Conservation (phyloP, 1,140 invertebrate species). For the Rhyacophila brunnea region DNA sequence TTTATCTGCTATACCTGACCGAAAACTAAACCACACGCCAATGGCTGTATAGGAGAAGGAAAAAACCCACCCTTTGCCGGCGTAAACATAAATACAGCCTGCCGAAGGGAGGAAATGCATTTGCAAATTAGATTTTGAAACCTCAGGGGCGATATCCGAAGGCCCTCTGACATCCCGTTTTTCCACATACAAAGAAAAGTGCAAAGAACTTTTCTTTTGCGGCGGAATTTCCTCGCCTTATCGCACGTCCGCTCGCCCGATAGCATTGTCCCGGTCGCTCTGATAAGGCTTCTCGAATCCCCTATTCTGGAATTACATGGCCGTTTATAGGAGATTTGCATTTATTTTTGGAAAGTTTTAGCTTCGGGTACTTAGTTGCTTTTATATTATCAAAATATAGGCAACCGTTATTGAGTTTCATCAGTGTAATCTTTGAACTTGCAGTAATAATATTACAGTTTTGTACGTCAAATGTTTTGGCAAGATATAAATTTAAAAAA, state of each 20-base stretch:
- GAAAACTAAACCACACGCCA: conserved; percentile 9
- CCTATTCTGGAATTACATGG: neutral
- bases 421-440: no score
- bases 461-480: no score
- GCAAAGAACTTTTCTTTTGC: conserved; percentile 6
- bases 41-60: conserved; percentile 3
- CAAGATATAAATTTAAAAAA: no score
- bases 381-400: no score
- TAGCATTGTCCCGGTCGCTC: conserved; percentile 5
- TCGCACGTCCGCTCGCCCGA: neutral
- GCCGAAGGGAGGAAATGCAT: conserved; percentile 24
- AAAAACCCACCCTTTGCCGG: conserved; percentile 5
- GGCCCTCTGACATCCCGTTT: conserved; percentile 19
- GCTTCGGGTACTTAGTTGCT: no score
- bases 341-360: no score
- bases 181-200: conserved; percentile 21
- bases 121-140: conserved; percentile 33
- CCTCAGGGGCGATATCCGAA: conserved; percentile 24
- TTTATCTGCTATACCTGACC: no score
- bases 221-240: neutral
- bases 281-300: conserved; percentile 1
- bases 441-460: no score
- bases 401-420: no score
- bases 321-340: neutral
- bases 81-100: conserved; percentile 18